Evolutionary conservation across 53 echinoderm and acorn worm genomes (phyloP).

Genomic region (Henricia sp.): DNA sequence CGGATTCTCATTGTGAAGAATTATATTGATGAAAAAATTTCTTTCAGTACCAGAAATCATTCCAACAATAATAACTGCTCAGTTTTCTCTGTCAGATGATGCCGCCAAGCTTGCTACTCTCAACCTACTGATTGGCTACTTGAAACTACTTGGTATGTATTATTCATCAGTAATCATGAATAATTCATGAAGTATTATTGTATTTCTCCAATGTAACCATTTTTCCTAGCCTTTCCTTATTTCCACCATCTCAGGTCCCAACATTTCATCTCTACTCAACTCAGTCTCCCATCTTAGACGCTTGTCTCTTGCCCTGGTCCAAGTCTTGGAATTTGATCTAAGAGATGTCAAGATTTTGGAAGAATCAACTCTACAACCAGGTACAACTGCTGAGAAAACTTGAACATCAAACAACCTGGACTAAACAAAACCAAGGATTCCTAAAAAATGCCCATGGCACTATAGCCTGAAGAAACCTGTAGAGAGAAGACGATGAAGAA

Average conservation of each 20-base stretch:
- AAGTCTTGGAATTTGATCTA: conserved; percentile 80
- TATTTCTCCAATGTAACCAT: neutral
- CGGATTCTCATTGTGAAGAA: too few relatives aligned
- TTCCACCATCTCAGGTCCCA: conserved; percentile 65
- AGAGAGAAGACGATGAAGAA: too few relatives aligned
- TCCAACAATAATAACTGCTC: too few relatives aligned
- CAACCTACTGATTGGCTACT: conserved; percentile 80
- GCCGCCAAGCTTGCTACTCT: conserved; percentile 79
- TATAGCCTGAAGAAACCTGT: too few relatives aligned
- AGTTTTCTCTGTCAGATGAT: too few relatives aligned
- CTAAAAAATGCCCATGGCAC: too few relatives aligned
- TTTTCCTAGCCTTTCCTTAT: neutral
- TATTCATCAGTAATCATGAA: neutral
- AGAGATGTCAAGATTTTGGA: conserved; percentile 83
- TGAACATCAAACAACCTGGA: too few relatives aligned
- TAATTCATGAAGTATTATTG: neutral
- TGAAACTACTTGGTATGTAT: conserved; percentile 83
- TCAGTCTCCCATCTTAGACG: conserved; percentile 83
- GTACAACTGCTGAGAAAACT: too few relatives aligned
- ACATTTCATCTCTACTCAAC: conserved; percentile 66
- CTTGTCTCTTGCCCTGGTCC: conserved; percentile 83
- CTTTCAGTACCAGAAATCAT: too few relatives aligned
- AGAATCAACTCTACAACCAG: conserved; percentile 57
- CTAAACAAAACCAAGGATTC: too few relatives aligned
- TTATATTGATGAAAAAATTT: too few relatives aligned